Percentiles rank a stretch among this genome's conserved stretches.
phyloP scores from a whole-genome alignment of 2,888 invertebrate species.

The Formica aserva region DNA sequence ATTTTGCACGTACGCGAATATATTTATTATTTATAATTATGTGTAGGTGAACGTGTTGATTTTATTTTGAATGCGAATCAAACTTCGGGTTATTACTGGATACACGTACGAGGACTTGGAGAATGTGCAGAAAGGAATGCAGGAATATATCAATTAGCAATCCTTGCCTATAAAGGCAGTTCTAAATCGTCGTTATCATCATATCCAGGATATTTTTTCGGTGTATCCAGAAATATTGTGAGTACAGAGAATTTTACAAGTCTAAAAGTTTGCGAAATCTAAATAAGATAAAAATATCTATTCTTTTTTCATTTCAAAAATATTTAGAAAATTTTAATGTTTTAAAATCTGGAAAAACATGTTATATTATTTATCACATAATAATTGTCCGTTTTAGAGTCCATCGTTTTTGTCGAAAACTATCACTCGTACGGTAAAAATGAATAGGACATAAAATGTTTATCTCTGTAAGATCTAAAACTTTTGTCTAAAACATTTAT shows the following conservation, averaged over 20 bases:
- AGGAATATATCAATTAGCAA: constrained; percentile 69
- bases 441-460: too few species aligned
- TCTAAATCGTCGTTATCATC: neutral
- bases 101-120: constrained; percentile 69
- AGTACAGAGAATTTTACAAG: neutral
- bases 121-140: constrained; percentile 58
- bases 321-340: neutral
- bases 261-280: neutral
- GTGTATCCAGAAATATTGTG: neutral
- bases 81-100: constrained; percentile 77
- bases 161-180: constrained; percentile 65
- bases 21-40: neutral
- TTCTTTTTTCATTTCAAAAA: neutral
- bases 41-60: constrained; percentile 89
- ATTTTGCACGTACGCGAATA: neutral
- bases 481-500: too few species aligned
- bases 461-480: too few species aligned
- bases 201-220: neutral
- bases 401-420: too few species aligned
- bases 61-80: constrained; percentile 87
- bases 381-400: too few species aligned
- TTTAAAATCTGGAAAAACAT: neutral
- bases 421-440: too few species aligned
- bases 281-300: neutral
- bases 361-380: too few species aligned